Evolutionary conservation across 2,888 invertebrate genomes (phyloP), one percentile per base, ranked within the genome.

Genomic region (Muscina levida): DNA sequence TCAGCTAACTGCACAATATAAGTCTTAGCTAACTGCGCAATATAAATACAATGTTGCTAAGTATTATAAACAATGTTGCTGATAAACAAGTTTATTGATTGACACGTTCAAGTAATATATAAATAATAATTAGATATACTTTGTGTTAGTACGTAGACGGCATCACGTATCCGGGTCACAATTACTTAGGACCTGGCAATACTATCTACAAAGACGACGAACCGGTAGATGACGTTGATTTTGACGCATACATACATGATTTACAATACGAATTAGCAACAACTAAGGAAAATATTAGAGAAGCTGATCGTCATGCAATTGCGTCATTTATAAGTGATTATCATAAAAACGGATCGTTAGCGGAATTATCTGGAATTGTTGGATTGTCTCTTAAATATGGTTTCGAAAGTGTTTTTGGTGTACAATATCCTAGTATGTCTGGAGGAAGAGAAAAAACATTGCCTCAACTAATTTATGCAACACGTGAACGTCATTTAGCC

Each of bases 121-220:
- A n/a, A n/a, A n/a, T n/a, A n/a, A n/a, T n/a, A n/a, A n/a, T n/a
- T n/a, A n/a, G n/a, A n/a, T n/a, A n/a, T n/a, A n/a, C n/a, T n/a
- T n/a, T n/a, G n/a, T n/a, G n/a, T n/a, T n/a, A n/a, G n/a, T n/a
- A n/a, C n/a, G n/a, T n/a, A n/a, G 72, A 65, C 65, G 72, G 72
- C 1, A 48, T 17, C 13, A 72, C 62, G 3, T 65, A 13, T 19
- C 73, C 73, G 3, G 39, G 42, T 24, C 65, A 73, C 26, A 73
- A 73, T 73, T 73, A 73, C 51, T 73, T 73, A 11, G 73, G 73
- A 15, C 65, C 65, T n/a, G 73, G 73, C 13, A 73, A 73, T 39
- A 66, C 73, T 0, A 65, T 73, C 11, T 73, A 73, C 24, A 66
- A 73, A 51, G 65, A 73, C 65, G 73, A 73, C 17, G 66, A 73